Base-by-base conservation (phyloP, 2,113 vertebrate species). In the Pelecanoides urinatrix region DNA sequence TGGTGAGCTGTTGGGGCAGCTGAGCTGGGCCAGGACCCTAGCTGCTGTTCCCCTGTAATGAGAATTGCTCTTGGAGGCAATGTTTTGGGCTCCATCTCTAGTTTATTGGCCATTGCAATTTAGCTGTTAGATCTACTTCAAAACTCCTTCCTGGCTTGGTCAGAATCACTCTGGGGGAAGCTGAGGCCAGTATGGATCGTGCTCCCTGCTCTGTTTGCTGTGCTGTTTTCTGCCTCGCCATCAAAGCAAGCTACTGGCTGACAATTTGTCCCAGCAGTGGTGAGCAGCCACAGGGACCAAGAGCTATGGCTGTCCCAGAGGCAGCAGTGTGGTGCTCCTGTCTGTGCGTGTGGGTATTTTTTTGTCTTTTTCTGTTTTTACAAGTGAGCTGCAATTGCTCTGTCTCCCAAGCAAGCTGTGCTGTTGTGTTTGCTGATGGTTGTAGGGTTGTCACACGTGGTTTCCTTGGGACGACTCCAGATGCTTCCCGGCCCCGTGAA, bases 341-440 rank as follows among this genome's bases (percentile, higher is more conserved):
- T 30, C 45, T 71, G 15, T 34, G 17, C 1, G 0, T 10, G 2
- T 11, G 17, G 3, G 0, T 7, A 2, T 38, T 27, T 50, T 47
- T 18, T 6, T 17, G 7, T 34, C 6, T 25, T 40, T 22, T 62
- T 49, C 22, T 78, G 13, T 45, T 61, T 53, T 50, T 16, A 34
- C 29, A 50, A 70, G 72, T 6, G 20, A 71, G 40, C 75, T 88
- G 71, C 25, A 79, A 0, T 79, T 88, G 62, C 67, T 87, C 19
- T 76, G 45, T 53, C 30, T 88, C 49, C 63, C 16, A 70, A 49
- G 59, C 40, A 52, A 89, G 89, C 91, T 85, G 32, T 91, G 94
- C 66, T 87, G 29, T n/a, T 88, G 56, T 77, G 59, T 82, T 86
- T 88, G 88, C 53, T 45, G 27, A 19, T 13, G 14, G 6, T 14